Percentiles rank a stretch among this genome's conserved stretches.
Conservation (phyloP, 1,140 invertebrate species). For the Probaryconus sp. region DNA sequence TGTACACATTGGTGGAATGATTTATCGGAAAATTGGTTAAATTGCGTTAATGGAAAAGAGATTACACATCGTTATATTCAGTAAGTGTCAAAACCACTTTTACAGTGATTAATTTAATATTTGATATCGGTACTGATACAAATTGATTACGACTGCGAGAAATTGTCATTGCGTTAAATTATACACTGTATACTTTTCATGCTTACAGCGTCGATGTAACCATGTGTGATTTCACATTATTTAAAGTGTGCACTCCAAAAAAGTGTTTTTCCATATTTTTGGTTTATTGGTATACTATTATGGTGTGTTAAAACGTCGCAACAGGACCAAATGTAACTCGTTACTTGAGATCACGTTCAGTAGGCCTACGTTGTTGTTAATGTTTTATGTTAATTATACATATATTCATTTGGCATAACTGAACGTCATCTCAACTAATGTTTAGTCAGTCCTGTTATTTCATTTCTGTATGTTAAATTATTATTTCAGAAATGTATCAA, state of each 20-base stretch:
- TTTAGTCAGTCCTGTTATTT: constrained; percentile 60
- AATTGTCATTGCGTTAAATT: too few relatives aligned
- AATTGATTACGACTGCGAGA: too few relatives aligned
- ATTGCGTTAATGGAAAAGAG: constrained; percentile 39
- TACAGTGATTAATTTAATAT: constrained; percentile 15
- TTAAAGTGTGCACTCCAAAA: constrained; percentile 23
- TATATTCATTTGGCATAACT: constrained; percentile 57
- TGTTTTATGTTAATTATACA: constrained; percentile 47
- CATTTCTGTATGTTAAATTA: constrained; percentile 62
- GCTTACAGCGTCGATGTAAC: constrained; percentile 27
- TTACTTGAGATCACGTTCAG: constrained; percentile 69
- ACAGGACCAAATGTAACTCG: constrained; percentile 61
- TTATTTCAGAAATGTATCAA: constrained; percentile 59
- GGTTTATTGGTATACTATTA: constrained; percentile 45
- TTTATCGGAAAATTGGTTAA: constrained; percentile 21
- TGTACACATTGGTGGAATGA: constrained; percentile 39
- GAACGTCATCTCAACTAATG: constrained; percentile 65
- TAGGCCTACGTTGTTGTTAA: constrained; percentile 64
- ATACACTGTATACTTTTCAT: constrained; percentile 19
- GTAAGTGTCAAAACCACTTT: constrained; percentile 8
- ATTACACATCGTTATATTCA: constrained; percentile 32
- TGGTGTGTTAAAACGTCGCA: constrained; percentile 40
- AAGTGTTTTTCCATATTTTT: constrained; percentile 45
- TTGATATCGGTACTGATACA: too few relatives aligned
- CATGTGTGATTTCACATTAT: constrained; percentile 38